Conservation (phyloP, 2,113 vertebrate genomes). For the Mohoua ochrocephala region DNA sequence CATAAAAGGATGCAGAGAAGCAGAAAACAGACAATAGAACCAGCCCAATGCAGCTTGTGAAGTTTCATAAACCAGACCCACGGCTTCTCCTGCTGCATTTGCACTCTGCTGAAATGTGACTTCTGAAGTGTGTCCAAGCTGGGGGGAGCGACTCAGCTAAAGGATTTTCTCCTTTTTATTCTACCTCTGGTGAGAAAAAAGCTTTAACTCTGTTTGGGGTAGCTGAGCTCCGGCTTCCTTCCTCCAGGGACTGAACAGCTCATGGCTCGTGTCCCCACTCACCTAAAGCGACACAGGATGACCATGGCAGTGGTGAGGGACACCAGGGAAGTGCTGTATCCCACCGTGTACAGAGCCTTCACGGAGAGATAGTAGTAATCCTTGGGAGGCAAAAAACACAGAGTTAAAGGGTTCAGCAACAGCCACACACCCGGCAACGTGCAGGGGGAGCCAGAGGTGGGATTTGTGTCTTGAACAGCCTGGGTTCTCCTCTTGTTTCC, state of each 20-base stretch:
- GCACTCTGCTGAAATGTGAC: not conserved
- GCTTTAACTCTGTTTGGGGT: not conserved
- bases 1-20: not conserved
- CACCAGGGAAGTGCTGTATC: constrained; percentile 95
- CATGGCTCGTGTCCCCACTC: constrained; percentile 18
- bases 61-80: not conserved
- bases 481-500: not conserved
- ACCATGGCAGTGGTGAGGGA: constrained; percentile 96
- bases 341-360: constrained; percentile 95
- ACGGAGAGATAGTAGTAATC: constrained; percentile 88
- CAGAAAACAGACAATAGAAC: not conserved
- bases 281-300: constrained; percentile 97
- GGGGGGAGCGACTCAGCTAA: not conserved
- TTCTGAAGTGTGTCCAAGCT: not conserved
- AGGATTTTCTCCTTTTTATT: not conserved
- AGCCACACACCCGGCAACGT: not conserved
- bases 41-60: not conserved
- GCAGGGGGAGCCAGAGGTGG: not conserved
- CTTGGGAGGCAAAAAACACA: constrained; percentile 59
- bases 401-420: fast-evolving
- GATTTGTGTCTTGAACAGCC: not conserved
- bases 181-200: not conserved
- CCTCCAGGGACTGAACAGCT: not conserved
- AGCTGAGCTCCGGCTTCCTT: not conserved
- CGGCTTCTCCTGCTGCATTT: not conserved